A percentile compares a stretch with the other conserved stretches of the same genome.
Evolutionary conservation across 2,888 invertebrate genomes (phyloP).

Genomic region (Itoplectis maculator): DNA sequence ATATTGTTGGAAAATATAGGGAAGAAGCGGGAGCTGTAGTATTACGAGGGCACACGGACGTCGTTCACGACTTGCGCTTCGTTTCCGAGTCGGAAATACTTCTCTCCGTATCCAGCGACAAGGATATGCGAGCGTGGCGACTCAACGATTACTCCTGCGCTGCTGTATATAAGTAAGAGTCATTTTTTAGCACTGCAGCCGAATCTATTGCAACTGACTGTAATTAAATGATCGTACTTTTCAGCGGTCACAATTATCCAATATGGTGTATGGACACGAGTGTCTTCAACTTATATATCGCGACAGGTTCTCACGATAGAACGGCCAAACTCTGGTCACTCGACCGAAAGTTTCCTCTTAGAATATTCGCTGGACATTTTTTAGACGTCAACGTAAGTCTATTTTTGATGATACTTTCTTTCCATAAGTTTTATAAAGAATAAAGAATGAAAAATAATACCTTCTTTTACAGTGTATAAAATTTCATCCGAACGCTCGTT

Average conservation of each 20-base stretch:
- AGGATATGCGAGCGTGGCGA: constrained; percentile 91
- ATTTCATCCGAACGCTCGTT: constrained; percentile 96
- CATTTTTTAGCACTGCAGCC: constrained; percentile 3
- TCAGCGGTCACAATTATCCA: constrained; percentile 94
- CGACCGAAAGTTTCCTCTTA: constrained; percentile 92
- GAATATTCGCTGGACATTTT: constrained; percentile 95
- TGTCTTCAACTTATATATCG: constrained; percentile 88
- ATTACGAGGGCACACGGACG: constrained; percentile 90
- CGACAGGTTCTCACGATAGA: constrained; percentile 92
- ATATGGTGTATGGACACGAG: constrained; percentile 94
- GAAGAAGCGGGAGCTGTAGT: constrained; percentile 87
- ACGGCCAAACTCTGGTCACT: constrained; percentile 93
- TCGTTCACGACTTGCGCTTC: constrained; percentile 89
- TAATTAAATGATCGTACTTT: constrained; percentile 69
- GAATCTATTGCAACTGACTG: constrained; percentile 1
- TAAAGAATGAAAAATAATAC: not conserved
- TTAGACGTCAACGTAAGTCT: constrained; percentile 93
- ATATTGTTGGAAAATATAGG: constrained; percentile 79
- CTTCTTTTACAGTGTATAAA: constrained; percentile 88
- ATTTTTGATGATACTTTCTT: not conserved
- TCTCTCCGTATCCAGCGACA: constrained; percentile 92
- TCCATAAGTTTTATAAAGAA: not conserved
- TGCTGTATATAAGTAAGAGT: constrained; percentile 88
- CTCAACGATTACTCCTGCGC: constrained; percentile 89
- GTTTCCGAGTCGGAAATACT: constrained; percentile 87